Base-by-base conservation (phyloP, 1,140 invertebrate genomes). In the Cotesia vestalis region DNA sequence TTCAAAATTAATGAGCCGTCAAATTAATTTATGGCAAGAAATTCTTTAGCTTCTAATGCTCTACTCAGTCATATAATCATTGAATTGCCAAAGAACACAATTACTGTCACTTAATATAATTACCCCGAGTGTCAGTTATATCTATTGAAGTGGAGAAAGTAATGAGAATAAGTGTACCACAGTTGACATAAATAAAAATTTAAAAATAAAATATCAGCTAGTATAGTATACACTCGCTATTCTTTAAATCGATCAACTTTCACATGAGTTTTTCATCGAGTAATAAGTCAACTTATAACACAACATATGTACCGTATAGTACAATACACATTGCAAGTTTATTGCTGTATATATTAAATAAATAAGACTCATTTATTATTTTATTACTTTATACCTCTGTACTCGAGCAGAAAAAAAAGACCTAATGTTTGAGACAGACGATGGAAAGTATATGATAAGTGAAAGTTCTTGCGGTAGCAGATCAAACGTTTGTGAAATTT, bases 401-500 rank as follows among this genome's bases (percentile, higher is more conserved):
- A 70, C 40, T 36, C 38, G 46, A 57, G 60, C 2, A 69, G 36
- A 27, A 64, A 12, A 63, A 55, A 63, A 12, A 36, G 11, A 36
- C 46, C 11, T 20, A 8, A 34, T 14, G 4, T 3, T 14, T 20
- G 11, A 71, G 69, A 71, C 60, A 38, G 55, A 64, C 69, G 69
- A 63, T 71, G 69, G 69, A 71, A 64, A 71, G 69, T 71, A 34
- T 40, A 35, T 17, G 60, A 71, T 71, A 38, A 61, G 69, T 64
- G 69, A 71, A 71, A 71, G 69, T 64, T 27, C 4, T 38, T 11
- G 12, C 17, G 59, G 14, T 69, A 60, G 38, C 14, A 34, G 14
- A 71, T 71, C 60, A 71, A 71, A 71, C 46, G 61, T 61, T 60
- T 62, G 59, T 62, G 68, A 70, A 51, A 70, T 70, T 62, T 62